Evolutionary conservation across 37 sponge, comb jelly and placozoan genomes (phyloP).

Genomic region (Lycopodina hypogea): DNA sequence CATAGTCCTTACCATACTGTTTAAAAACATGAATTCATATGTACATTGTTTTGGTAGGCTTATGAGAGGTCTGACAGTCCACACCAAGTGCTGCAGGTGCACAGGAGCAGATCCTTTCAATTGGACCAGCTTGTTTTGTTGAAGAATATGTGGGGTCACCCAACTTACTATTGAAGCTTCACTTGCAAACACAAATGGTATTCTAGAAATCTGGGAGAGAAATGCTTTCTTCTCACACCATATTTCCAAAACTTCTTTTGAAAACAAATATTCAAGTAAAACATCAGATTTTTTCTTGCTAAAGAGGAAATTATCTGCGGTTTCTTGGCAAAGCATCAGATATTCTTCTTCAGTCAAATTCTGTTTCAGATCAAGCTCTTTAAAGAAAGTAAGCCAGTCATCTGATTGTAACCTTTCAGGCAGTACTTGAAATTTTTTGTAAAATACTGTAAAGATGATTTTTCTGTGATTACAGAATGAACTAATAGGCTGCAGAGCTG

Average conservation of each 20-base stretch:
- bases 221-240: neutral
- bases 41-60: neutral
- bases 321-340: neutral
- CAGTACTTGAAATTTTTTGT: neutral
- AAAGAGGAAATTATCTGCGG: neutral
- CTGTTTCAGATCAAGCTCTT: neutral
- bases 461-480: neutral
- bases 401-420: neutral
- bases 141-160: neutral
- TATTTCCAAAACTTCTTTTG: neutral
- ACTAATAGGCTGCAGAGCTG: neutral
- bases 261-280: neutral
- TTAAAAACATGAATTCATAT: neutral
- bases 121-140: neutral
- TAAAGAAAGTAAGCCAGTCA: neutral
- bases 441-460: neutral
- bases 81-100: slow-evolving; percentile 6
- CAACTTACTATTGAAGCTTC: neutral
- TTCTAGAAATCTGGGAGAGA: neutral
- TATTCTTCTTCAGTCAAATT: neutral
- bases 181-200: neutral
- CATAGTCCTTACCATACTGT: neutral
- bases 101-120: neutral
- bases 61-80: slow-evolving; percentile 54
- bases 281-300: neutral